Percentiles rank a stretch among this genome's conserved stretches.
Conservation (phyloP, 2,113 vertebrate species). For the Leiothrix lutea region DNA sequence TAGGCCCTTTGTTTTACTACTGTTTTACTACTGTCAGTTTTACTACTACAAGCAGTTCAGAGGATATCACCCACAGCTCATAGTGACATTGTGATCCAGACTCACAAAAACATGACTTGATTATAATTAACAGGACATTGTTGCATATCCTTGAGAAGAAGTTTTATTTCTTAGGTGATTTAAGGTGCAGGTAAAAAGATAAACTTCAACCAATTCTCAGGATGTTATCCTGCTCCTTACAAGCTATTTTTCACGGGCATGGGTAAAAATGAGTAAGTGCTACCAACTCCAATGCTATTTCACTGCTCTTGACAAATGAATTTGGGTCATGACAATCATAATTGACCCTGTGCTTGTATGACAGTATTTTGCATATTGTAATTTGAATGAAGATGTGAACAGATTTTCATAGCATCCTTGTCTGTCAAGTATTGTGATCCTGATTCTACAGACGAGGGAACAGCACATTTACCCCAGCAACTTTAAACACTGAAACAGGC, state of each 20-base stretch:
- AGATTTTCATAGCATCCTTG: background rate
- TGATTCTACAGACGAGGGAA: background rate
- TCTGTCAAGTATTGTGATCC: background rate
- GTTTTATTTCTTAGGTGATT: background rate
- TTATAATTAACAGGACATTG: background rate
- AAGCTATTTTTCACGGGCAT: background rate
- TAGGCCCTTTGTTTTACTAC: background rate
- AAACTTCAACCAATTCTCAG: background rate
- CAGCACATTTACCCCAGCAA: background rate
- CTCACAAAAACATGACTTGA: background rate
- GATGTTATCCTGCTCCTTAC: background rate
- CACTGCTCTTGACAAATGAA: background rate
- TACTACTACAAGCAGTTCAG: background rate
- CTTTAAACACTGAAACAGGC: background rate
- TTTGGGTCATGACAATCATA: background rate
- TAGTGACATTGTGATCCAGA: background rate
- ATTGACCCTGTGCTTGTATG: background rate
- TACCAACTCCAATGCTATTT: background rate
- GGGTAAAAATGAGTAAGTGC: background rate
- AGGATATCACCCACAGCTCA: background rate
- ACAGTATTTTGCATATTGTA: background rate
- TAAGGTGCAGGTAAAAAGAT: background rate
- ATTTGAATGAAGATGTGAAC: background rate
- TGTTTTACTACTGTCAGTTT: background rate
- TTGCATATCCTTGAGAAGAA: background rate